These are phyloP conservation scores for Corythornis leucogaster DNA, from an alignment of 2,797 vertebrate genomes.

Conservation along the genomic window DNA sequence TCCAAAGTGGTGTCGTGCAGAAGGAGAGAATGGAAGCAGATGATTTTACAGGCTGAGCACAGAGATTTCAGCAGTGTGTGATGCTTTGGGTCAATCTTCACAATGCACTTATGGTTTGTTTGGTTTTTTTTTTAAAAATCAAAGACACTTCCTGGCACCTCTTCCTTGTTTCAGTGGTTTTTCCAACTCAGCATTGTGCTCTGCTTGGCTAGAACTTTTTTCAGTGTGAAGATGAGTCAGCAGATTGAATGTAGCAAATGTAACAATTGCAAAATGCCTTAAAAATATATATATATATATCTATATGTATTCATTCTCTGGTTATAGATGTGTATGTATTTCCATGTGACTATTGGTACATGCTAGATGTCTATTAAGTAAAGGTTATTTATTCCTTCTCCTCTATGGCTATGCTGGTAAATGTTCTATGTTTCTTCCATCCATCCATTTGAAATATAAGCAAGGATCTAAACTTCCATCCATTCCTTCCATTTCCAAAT, in stretches of 20 bases:
- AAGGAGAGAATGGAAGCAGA: neutral
- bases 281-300: no score
- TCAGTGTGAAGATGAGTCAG: neutral
- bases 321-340: no score
- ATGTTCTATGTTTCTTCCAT: neutral
- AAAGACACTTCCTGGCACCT: neutral
- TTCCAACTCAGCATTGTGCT: constrained; percentile 9
- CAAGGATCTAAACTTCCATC: neutral
- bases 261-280: neutral
- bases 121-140: neutral
- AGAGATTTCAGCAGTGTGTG: neutral
- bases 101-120: neutral
- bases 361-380: no score
- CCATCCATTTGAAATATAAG: neutral
- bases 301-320: no score
- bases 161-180: neutral
- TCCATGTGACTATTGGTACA: no score
- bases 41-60: neutral
- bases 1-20: neutral
- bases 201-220: neutral
- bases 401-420: no score
- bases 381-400: no score
- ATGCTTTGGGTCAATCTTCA: neutral
- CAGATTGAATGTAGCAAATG: neutral
- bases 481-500: neutral